phyloP scores from a whole-genome alignment of 2,888 invertebrate species.

The Caenorhabditis japonica region DNA sequence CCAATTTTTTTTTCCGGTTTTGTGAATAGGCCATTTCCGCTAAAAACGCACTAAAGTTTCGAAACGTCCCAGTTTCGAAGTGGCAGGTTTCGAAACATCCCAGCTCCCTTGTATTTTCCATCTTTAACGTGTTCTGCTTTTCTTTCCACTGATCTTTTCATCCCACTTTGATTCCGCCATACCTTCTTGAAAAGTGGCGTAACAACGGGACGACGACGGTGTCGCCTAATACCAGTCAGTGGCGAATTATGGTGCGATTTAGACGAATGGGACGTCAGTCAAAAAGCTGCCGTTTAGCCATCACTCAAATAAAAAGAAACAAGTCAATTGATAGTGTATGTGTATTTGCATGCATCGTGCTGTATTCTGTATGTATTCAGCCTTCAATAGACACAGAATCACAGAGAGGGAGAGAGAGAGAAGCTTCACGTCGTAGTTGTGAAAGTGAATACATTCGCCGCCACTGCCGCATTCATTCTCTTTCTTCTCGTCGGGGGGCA shows the following conservation, averaged over 20 bases:
- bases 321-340: constrained; percentile 49
- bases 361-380: constrained; percentile 8
- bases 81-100: too few relatives aligned
- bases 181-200: too few relatives aligned
- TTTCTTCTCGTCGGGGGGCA: constrained; percentile 25
- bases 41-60: too few relatives aligned
- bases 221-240: constrained; percentile 48
- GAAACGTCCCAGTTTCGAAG: too few relatives aligned
- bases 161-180: too few relatives aligned
- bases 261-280: constrained; percentile 44
- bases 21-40: too few relatives aligned
- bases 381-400: too few relatives aligned
- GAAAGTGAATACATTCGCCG: constrained; percentile 44
- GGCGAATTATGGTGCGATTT: constrained; percentile 48
- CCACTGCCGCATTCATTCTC: constrained; percentile 17
- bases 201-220: too few relatives aligned
- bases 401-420: constrained; percentile 13
- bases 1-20: too few relatives aligned
- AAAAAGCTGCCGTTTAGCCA: constrained; percentile 40
- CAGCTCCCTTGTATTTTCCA: too few relatives aligned
- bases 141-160: too few relatives aligned
- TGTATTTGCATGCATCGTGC: constrained; percentile 16
- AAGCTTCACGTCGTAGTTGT: constrained; percentile 35
- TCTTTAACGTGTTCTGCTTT: too few relatives aligned
- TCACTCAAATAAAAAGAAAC: constrained; percentile 51